phyloP scores from a whole-genome alignment of 2,113 vertebrate species.

The Tachysurus vachellii region DNA sequence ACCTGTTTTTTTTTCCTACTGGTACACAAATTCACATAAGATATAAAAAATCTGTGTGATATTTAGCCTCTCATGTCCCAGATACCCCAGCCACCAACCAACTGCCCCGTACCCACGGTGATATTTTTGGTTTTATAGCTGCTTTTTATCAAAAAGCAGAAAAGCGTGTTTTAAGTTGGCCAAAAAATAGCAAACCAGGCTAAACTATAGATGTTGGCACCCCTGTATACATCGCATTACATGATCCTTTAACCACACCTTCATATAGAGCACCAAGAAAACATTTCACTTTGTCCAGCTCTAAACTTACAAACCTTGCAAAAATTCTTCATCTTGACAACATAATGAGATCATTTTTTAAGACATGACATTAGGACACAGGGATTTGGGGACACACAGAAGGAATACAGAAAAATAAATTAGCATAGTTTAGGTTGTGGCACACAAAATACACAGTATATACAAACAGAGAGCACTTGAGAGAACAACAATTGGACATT shows the following conservation, averaged over 20 bases:
- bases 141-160: neutral
- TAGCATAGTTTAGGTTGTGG: constrained; percentile 48
- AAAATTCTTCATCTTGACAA: constrained; percentile 38
- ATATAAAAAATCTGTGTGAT: neutral
- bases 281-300: constrained; percentile 29
- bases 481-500: constrained; percentile 25
- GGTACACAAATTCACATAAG: neutral
- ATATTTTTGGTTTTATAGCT: neutral
- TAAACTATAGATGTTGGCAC: neutral
- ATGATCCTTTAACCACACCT: constrained; percentile 17
- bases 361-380: neutral
- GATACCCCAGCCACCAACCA: neutral
- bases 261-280: neutral
- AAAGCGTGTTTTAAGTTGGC: neutral
- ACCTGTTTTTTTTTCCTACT: neutral
- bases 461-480: constrained; percentile 60
- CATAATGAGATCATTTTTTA: neutral
- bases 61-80: neutral
- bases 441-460: constrained; percentile 51
- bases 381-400: neutral
- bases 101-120: neutral
- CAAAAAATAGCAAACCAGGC: neutral
- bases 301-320: constrained; percentile 44
- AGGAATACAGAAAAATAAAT: constrained; percentile 54
- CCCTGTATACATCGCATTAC: constrained; percentile 12